Evolutionary conservation across 2,113 vertebrate genomes (phyloP).

Genomic region (Zosterops borbonicus): DNA sequence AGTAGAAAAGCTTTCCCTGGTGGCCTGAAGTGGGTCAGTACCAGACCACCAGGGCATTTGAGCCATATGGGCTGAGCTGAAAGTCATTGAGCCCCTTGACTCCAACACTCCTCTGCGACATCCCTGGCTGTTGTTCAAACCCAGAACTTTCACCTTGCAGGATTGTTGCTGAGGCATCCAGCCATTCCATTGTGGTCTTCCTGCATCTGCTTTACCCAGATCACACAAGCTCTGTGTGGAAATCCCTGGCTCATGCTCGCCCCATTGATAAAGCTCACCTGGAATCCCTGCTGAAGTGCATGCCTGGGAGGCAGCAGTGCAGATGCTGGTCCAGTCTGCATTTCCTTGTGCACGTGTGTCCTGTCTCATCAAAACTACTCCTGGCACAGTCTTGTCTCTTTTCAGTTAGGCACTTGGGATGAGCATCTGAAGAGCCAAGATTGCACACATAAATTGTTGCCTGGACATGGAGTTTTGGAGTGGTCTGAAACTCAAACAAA

Average conservation of each 20-base stretch:
- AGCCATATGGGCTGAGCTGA: neutral
- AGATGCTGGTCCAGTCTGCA: neutral
- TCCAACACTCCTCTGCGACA: neutral
- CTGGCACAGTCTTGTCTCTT: neutral
- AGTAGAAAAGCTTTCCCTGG: neutral
- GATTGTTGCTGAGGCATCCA: neutral
- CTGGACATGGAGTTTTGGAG: neutral
- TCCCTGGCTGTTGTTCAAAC: neutral
- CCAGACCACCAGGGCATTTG: neutral
- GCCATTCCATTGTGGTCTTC: accelerated
- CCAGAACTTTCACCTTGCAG: neutral
- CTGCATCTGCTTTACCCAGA: neutral
- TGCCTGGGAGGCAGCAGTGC: neutral
- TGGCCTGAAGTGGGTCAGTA: neutral
- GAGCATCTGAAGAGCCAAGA: neutral
- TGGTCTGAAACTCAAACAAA: neutral
- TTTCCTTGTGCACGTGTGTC: accelerated
- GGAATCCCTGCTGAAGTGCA: neutral
- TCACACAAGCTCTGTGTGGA: neutral
- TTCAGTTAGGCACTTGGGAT: neutral
- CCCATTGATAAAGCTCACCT: neutral
- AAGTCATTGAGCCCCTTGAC: neutral
- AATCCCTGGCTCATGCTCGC: accelerated
- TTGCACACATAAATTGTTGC: neutral
- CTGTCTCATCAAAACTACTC: neutral